phyloP scores from a whole-genome alignment of 37 sponge, comb jelly and placozoan genomes.

The Axinella damicornis region DNA sequence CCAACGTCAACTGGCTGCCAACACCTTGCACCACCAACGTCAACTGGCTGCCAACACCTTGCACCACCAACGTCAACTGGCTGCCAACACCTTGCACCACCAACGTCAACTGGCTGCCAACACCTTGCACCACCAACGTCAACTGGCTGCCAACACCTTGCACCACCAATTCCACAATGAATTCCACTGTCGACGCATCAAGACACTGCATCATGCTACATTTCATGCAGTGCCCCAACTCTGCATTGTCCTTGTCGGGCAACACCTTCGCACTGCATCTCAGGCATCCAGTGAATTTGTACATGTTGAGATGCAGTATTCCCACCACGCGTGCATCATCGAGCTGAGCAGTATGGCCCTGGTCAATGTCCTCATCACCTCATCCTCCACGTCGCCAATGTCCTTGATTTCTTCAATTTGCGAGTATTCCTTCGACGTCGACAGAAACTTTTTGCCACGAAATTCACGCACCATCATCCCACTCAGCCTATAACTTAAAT shows the following conservation, averaged over 20 bases:
- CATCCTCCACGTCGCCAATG: background rate
- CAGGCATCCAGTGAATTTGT: background rate
- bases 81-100: too few species aligned
- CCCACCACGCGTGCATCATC: background rate
- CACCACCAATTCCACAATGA: background rate
- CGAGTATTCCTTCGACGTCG: background rate
- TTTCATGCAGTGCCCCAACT: background rate
- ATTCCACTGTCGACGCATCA: background rate
- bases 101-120: too few species aligned
- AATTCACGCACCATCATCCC: slow-evolving; percentile 2
- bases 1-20: too few species aligned
- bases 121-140: background rate
- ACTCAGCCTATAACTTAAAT: background rate
- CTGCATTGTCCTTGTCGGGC: background rate
- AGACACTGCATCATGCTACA: slow-evolving; percentile 6
- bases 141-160: background rate
- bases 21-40: too few species aligned
- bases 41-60: too few species aligned
- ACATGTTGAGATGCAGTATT: background rate
- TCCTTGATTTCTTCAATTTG: background rate
- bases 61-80: too few species aligned
- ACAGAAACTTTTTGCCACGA: background rate
- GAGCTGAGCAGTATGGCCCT: too few species aligned
- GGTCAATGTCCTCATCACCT: background rate
- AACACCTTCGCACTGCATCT: background rate